Base-by-base conservation (phyloP, 35 echinoderm and acorn worm genomes). In the Patiria miniata region DNA sequence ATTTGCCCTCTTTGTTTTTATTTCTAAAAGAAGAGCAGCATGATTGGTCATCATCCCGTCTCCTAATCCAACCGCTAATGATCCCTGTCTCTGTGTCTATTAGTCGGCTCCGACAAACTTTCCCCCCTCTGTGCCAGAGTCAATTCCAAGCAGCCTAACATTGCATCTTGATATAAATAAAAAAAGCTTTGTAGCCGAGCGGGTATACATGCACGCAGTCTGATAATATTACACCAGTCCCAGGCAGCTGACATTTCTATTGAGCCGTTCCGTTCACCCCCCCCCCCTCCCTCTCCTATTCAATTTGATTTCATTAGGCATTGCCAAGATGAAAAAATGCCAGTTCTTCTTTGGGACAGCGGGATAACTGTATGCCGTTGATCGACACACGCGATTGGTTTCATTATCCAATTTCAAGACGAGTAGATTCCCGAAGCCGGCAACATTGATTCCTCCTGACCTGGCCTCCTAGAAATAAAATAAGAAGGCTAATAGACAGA, bases 301-400 rank as follows among this genome's bases (percentile, higher is more conserved):
- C 15, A 28, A 22, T 32, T 73, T 73, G 65, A 73, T 36, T 73
- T 73, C 65, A 73, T 73, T 73, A 73, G 3, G 26, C 23, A 34
- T 23, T 26, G 26, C 23, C 26, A 10, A 12, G 42, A 18, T 19
- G 9, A 9, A 28, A 22, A 69, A 73, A 73, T 28, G 65, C 65
- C 65, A 73, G 34, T 30, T 28, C 65, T 34, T 73, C 65, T 73
- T 22, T 73, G 26, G 29, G 65, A 30, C 34, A 34, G 65, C 65
- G 26, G 26, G 65, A 30, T 73, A 73, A 73, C 65, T 73, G 29
- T 73, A 73, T 73, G 34, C 29, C 65, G 65, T 73, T 73, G 65
- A 73, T 73, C 65, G 65, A 73, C 65, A 73, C 65, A 73, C 21
- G 18, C 65, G 65, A 73, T 73, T 73, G 65, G 26, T 73, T 73